phyloP scores from a whole-genome alignment of 1,140 invertebrate genomes.

The Lanistes nyassanus region DNA sequence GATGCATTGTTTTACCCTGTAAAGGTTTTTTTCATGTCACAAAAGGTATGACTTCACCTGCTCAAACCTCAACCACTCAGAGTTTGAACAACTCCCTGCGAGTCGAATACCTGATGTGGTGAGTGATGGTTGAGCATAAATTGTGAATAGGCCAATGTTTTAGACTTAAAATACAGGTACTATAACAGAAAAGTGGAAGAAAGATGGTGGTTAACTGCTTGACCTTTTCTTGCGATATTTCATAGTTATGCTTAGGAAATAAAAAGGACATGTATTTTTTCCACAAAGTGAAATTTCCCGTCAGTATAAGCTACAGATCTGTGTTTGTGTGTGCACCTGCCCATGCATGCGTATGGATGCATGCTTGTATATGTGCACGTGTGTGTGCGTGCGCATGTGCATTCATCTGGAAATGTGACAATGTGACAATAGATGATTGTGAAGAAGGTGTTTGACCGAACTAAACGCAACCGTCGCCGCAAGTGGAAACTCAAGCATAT shows the following conservation, averaged over 20 bases:
- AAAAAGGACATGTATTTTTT: no score
- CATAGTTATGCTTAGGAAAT: no score
- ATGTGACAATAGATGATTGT: constrained; percentile 75
- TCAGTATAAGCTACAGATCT: no score
- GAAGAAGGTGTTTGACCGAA: constrained; percentile 89
- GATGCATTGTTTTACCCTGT: background rate
- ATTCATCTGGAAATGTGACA: no score
- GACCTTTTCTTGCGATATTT: no score
- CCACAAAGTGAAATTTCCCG: no score
- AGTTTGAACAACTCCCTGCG: constrained; percentile 82
- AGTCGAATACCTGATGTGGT: constrained; percentile 85
- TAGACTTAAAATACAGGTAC: background rate
- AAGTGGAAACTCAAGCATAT: constrained; percentile 93
- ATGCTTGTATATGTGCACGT: background rate
- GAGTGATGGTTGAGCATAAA: constrained; percentile 33
- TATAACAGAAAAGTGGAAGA: no score
- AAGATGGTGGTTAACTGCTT: no score
- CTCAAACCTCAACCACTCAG: constrained; percentile 88
- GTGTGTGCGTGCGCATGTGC: background rate
- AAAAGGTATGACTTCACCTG: constrained; percentile 86
- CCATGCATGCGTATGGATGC: background rate
- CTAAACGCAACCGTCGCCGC: constrained; percentile 77
- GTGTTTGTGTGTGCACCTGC: background rate
- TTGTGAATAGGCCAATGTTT: background rate
- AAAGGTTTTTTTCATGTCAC: constrained; percentile 19